Evolutionary conservation across 2,113 vertebrate genomes (phyloP).

Genomic region (Mellivora capensis): DNA sequence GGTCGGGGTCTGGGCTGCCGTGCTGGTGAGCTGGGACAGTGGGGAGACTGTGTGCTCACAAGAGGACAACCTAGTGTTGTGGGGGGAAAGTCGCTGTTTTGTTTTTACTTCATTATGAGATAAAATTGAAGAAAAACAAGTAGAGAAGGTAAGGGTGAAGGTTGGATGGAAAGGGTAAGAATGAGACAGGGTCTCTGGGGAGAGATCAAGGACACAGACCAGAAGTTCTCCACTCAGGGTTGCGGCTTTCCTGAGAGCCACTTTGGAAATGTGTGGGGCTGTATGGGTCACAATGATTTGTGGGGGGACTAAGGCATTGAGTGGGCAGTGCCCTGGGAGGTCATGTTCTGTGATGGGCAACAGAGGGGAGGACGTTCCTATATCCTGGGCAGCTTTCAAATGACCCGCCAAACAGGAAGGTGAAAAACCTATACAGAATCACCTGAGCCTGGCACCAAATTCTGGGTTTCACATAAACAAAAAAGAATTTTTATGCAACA

Average conservation of each 20-base stretch:
- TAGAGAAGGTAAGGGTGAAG: not conserved
- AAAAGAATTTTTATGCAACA: not conserved
- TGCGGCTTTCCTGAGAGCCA: not conserved
- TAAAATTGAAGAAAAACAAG: not conserved
- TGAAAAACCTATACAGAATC: not conserved
- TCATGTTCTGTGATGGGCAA: too few relatives aligned
- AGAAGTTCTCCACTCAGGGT: not conserved
- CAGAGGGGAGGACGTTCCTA: not conserved
- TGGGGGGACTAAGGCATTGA: not conserved
- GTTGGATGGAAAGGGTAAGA: not conserved
- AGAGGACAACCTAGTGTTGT: not conserved
- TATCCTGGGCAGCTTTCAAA: not conserved
- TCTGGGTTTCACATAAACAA: not conserved
- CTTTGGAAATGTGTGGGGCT: not conserved
- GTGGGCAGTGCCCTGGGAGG: not conserved
- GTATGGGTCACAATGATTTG: not conserved
- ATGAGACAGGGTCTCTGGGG: not conserved
- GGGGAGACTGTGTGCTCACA: fast-evolving
- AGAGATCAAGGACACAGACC: not conserved
- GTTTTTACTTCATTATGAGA: not conserved
- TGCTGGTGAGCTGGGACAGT: not conserved
- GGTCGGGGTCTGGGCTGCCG: fast-evolving
- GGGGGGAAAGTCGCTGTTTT: not conserved
- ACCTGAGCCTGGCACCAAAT: not conserved
- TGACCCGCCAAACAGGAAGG: not conserved